Conservation (phyloP, 2,888 invertebrate species). For the Drosophila testacea region DNA sequence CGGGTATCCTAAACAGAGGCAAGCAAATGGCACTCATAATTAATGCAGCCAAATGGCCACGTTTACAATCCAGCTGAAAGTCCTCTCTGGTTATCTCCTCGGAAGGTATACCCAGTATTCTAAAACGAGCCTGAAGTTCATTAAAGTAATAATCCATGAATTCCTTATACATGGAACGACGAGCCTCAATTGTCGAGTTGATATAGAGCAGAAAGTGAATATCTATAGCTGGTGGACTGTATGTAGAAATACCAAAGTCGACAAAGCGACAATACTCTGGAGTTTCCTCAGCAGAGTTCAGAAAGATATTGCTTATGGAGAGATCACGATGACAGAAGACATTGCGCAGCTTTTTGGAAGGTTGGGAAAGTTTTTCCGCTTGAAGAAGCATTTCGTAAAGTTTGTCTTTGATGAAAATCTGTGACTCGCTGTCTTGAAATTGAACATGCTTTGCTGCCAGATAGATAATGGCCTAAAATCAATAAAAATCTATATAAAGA, state of each 20-base stretch:
- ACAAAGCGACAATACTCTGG: slow-evolving; percentile 6
- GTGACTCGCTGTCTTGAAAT: slow-evolving; percentile 2
- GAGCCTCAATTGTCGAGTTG: slow-evolving; percentile 39
- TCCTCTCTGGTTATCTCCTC: background rate
- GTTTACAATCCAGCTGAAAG: slow-evolving; percentile 15
- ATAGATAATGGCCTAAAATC: slow-evolving; percentile 9
- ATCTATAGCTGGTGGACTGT: slow-evolving; percentile 86
- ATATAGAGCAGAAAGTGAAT: slow-evolving; percentile 85
- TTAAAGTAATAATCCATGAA: slow-evolving; percentile 9
- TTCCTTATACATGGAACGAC: slow-evolving; percentile 3
- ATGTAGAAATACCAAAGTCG: slow-evolving; percentile 74
- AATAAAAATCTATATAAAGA: background rate
- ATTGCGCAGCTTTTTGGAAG: slow-evolving; percentile 16
- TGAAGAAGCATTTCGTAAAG: slow-evolving; percentile 2
- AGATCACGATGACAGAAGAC: slow-evolving; percentile 30
- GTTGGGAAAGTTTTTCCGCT: background rate
- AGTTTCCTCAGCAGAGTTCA: background rate
- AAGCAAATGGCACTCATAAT: slow-evolving; percentile 15
- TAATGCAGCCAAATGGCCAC: slow-evolving; percentile 8
- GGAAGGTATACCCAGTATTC: background rate
- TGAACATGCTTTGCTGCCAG: background rate
- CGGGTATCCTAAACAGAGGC: slow-evolving; percentile 5
- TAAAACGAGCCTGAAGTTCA: slow-evolving; percentile 12
- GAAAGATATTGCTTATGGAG: slow-evolving; percentile 12
- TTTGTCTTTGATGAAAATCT: slow-evolving; percentile 2